Conservation (phyloP, 2,113 vertebrate genomes). For the Sinocyclocheilus maitianheensis region DNA sequence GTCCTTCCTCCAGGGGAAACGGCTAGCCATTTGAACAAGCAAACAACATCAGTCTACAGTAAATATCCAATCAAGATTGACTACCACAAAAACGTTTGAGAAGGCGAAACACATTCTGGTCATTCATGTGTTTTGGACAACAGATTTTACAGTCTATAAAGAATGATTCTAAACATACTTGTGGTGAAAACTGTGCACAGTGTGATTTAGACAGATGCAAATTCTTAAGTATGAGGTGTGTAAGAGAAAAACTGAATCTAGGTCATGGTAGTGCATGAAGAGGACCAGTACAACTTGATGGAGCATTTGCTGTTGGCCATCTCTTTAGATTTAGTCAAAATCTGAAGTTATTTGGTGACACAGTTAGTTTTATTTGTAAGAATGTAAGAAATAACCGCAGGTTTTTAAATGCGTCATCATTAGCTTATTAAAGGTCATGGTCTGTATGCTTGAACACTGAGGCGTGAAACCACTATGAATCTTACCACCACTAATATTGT, state of each 20-base stretch:
- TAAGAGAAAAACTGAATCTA: neutral
- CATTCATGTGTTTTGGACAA: neutral
- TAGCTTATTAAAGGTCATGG: neutral
- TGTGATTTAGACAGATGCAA: too few relatives aligned
- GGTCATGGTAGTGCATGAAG: neutral
- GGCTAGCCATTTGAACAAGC: neutral
- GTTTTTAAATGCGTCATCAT: neutral
- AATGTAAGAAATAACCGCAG: neutral
- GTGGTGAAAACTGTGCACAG: neutral
- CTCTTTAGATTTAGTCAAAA: neutral
- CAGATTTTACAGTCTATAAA: neutral
- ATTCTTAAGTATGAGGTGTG: neutral
- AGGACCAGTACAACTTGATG: neutral
- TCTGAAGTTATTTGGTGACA: neutral
- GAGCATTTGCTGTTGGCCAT: neutral
- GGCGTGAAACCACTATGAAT: neutral
- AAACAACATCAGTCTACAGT: neutral
- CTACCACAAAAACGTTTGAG: neutral
- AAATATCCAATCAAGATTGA: neutral
- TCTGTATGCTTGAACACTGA: neutral
- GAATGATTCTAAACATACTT: neutral
- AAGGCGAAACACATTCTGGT: neutral
- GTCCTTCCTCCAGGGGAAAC: neutral
- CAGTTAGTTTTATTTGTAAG: neutral
- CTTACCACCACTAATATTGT: neutral